Base-by-base conservation (phyloP, 2,797 vertebrate species). In the Tauraco hartlaubi region DNA sequence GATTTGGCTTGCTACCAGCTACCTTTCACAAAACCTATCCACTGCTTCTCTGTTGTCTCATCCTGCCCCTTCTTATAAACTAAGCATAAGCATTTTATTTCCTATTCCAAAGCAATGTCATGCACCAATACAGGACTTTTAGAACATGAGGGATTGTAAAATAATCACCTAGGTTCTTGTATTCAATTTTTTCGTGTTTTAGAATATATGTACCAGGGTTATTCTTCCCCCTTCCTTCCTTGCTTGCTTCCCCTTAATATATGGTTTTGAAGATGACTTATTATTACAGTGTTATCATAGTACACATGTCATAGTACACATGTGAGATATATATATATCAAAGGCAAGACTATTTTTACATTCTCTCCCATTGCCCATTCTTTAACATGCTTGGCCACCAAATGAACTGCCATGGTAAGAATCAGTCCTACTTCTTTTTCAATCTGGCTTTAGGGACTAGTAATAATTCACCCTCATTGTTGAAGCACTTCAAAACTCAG, bases 1-100 rank as follows among this genome's bases (percentile, higher is more conserved):
- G 76, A 66, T 62, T 66, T 92, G 63, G 52, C 56, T 91, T 82
- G 79, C 61, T 79, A 33, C 21, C 51, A 95, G 73, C 15, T 73
- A 5, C 72, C 56, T 80, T 64, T 48, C 37, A 46, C 59, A 54
- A 79, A 86, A 11, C 12, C 4, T 4, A 54, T 68, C 9, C 31
- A 15, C 44, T 59, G 33, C 12, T 88, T 59, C 61, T 71, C n/a
- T 33, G 46, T 35, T 39, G 15, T 79, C 64, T 85, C 15, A 9
- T 6, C 12, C 55, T 81, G 11, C 6, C 22, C 11, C 56, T 75
- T 58, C 63, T n/a, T 51, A 51, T 21, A 75, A 68, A 68, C 23
- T 25, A 58, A 74, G 6, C 23, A 88, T 49, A 51, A 83, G 12
- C 21, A 19, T 84, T 83, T 90, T 64, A 19, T 64, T 80, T 85